These are phyloP conservation scores for Caerostris darwini DNA, from an alignment of 1,140 invertebrate genomes.

Conservation along the genomic window DNA sequence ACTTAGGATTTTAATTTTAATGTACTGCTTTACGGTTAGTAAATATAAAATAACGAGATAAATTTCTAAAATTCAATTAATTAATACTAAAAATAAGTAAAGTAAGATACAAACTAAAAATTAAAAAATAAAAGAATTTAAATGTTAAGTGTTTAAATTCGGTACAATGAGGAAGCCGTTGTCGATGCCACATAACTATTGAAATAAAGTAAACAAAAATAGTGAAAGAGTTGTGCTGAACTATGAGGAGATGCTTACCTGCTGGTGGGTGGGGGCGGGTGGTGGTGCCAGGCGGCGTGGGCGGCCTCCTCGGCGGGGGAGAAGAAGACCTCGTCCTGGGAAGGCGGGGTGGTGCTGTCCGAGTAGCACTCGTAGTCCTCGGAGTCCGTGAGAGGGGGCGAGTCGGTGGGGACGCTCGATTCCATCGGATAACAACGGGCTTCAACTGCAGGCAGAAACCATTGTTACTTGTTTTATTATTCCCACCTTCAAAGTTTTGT, in stretches of 20 bases:
- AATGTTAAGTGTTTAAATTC: not conserved
- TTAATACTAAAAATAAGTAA: too few species aligned
- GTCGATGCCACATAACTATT: too few species aligned
- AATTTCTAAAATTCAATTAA: too few species aligned
- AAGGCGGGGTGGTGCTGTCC: slow-evolving; percentile 25
- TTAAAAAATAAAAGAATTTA: too few species aligned
- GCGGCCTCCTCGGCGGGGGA: slow-evolving; percentile 58
- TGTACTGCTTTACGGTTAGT: too few species aligned
- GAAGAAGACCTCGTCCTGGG: slow-evolving; percentile 60
- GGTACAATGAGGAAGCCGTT: too few species aligned
- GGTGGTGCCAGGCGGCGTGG: slow-evolving; percentile 1
- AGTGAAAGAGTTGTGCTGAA: not conserved
- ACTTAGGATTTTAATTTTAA: too few species aligned
- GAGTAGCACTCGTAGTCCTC: slow-evolving; percentile 66
- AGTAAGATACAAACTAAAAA: too few species aligned
- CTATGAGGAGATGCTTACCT: not conserved
- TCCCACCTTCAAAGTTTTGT: too few species aligned
- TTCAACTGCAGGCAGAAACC: not conserved
- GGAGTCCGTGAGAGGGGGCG: slow-evolving; percentile 45
- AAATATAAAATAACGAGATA: too few species aligned
- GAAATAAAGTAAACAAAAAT: not conserved
- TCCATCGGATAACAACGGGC: slow-evolving; percentile 29
- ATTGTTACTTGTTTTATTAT: too few species aligned
- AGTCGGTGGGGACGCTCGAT: not conserved
- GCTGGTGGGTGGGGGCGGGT: not conserved